Percentiles rank a stretch among this genome's conserved stretches.
These are phyloP conservation scores for Diabrotica balteata DNA, from an alignment of 2,888 invertebrate genomes.

Conservation along the genomic window DNA sequence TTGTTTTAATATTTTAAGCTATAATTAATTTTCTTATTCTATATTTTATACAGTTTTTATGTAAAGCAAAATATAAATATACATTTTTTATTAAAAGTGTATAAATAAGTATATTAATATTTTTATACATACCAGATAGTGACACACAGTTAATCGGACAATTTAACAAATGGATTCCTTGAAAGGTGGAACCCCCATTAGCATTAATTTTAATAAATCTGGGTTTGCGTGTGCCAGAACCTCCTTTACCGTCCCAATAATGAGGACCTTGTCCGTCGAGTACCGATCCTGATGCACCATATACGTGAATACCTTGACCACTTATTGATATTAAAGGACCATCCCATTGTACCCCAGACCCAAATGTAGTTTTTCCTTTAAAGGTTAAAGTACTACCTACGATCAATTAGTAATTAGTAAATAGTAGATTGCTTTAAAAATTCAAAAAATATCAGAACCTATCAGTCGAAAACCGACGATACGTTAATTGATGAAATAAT, in stretches of 20 bases:
- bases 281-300: conserved; percentile 12
- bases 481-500: too few relatives aligned
- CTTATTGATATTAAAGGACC: conserved; percentile 21
- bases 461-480: too few relatives aligned
- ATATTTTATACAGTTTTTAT: too few relatives aligned
- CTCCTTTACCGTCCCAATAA: conserved; percentile 38
- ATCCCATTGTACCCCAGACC: conserved; percentile 14
- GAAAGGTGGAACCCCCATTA: conserved; percentile 26
- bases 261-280: conserved; percentile 32
- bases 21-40: too few relatives aligned
- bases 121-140: conserved; percentile 7
- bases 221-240: too few relatives aligned
- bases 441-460: too few relatives aligned
- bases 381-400: conserved; percentile 7
- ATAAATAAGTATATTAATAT: conserved; percentile 29
- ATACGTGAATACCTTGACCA: neutral
- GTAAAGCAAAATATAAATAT: too few relatives aligned
- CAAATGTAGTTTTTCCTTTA: conserved; percentile 24
- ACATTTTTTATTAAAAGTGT: conserved; percentile 5
- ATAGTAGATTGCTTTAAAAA: too few relatives aligned
- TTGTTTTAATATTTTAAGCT: too few relatives aligned
- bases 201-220: too few relatives aligned
- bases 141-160: conserved; percentile 1
- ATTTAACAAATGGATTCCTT: conserved; percentile 22
- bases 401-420: too few relatives aligned